Base-by-base conservation (phyloP, 2,888 invertebrate species). In the Nasonia oneida region DNA sequence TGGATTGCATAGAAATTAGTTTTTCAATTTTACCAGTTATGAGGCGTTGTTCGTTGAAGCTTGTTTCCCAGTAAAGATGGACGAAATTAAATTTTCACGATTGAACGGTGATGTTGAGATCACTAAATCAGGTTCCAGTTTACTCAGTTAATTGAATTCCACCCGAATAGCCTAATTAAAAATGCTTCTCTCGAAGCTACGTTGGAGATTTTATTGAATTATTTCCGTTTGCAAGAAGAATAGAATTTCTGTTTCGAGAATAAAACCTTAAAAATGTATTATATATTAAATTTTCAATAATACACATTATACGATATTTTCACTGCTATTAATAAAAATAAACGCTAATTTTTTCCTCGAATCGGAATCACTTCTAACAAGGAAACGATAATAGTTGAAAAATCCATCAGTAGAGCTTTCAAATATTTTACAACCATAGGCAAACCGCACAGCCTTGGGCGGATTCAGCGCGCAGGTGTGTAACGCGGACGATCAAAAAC, bases 401-500 rank as follows among this genome's bases (percentile, higher is more conserved):
- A 61, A 61, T 61, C 6, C n/a, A 23, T 5, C n/a, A 10, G 37
- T 37, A n/a, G 57, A 61, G 23, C 6, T 61, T 61, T 18, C 23
- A n/a, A 18, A 15, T n/a, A 61, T n/a, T 61, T 23, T n/a, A 6
- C 57, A 61, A 8, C 6, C 6, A 37, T 37, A 37, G 37, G 57
- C n/a, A 0, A 4, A 10, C 6, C 6, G 70, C 74, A n/a, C 76
- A 77, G 70, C n/a, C 57, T 61, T 61, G 23, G 57, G 57, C 57
- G 2, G n/a, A n/a, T 6, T 61, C n/a, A n/a, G n/a, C 8, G 18
- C 57, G 23, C 23, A 23, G n/a, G 23, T 61, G 75, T 76, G 76
- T 79, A 84, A 71, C 80, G 39, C 29, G 29, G 29, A 37, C 50
- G 71, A 85, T 85, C 70, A 77, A 85, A 85, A 76, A 81, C 57